Evolutionary conservation across 1,140 invertebrate species (phyloP), one percentile per base, ranked within the genome.

Genomic region (Drosophila pandora): DNA sequence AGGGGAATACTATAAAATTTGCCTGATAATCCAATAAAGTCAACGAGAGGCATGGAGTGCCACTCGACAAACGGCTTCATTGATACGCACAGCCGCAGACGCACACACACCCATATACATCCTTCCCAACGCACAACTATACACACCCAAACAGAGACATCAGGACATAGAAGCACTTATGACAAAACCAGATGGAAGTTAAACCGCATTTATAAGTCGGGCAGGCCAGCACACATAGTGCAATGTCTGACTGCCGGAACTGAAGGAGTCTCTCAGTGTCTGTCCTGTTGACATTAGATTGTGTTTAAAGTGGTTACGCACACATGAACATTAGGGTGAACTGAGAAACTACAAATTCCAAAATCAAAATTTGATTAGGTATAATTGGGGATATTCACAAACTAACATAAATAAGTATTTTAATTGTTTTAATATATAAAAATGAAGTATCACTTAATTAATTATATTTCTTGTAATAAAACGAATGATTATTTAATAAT

Each of bases 161-260:
- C 8, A 28, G n/a, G 43, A 32, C 50, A 39, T 25, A 21, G 41
- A 34, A 57, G 52, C 69, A 59, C 72, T 80, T 69, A 62, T 62
- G 70, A 60, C 77, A 70, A 71, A 77, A 72, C 82, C 78, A 87
- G 50, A 79, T 79, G 75, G 74, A 85, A 87, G 82, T 61, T 76
- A 85, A 85, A 72, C 82, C 74, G 74, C 82, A 85, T 87, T 88
- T 88, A 88, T 85, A 85, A 88, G 82, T 82, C 82, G 78, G 55
- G 2, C 32, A 62, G 54, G 52, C 53, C 74, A 53, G 54, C 59
- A 64, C 57, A 72, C 76, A 78, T 65, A 64, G 63, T 64, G 32
- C 48, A 56, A 5, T 58, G 60, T 13, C 30, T 64, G 74, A 22
- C 45, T 50, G 12, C 25, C 41, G 22, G 22, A 23, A 3, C n/a